Evolutionary conservation across 2,113 vertebrate species (phyloP).

Genomic region (Terrapene triunguis): DNA sequence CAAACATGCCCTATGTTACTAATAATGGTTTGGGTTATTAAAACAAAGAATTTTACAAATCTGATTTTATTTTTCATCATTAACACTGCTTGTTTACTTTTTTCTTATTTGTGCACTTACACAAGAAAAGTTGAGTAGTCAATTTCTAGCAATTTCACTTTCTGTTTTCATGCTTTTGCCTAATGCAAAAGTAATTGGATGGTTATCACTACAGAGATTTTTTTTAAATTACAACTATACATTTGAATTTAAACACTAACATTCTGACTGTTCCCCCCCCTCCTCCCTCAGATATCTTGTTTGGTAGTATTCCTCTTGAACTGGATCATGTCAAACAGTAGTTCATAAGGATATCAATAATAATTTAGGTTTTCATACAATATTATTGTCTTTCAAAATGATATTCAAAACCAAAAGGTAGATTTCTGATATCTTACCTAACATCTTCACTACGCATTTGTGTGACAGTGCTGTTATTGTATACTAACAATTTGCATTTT

Average conservation of each 20-base stretch:
- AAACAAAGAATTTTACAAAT: neutral
- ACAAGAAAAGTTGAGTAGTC: neutral
- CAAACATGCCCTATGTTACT: neutral
- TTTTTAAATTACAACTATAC: neutral
- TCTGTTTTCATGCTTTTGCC: neutral
- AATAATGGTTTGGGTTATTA: neutral
- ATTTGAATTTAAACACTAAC: neutral
- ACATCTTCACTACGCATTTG: neutral
- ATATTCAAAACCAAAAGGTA: neutral
- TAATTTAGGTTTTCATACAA: neutral
- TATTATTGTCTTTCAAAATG: neutral
- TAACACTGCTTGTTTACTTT: neutral
- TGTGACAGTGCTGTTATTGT: neutral
- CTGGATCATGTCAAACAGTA: accelerated
- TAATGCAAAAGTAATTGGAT: neutral
- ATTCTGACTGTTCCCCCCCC: neutral
- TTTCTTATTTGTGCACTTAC: neutral
- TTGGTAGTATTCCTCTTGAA: neutral
- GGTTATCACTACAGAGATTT: too few species aligned
- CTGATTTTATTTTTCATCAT: neutral
- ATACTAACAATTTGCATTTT: neutral
- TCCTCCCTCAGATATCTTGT: neutral
- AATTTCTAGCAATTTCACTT: neutral
- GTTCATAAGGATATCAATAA: neutral
- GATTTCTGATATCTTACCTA: neutral